Base-by-base conservation (phyloP, 2,113 vertebrate species). In the Aspidoscelis tigris region DNA sequence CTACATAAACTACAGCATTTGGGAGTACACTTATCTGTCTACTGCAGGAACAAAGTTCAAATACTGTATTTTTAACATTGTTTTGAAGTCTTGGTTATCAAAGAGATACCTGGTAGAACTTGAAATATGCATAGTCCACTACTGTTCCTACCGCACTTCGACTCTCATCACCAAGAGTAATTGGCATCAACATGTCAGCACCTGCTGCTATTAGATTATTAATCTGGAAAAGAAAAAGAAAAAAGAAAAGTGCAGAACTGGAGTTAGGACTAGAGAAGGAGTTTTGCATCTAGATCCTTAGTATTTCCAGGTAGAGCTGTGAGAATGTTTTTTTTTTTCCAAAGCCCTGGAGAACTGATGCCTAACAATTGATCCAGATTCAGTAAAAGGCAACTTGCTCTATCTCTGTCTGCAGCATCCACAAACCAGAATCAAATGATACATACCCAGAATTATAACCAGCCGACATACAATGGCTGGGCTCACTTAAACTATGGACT, bases 41-140 rank as follows among this genome's bases (percentile, higher is more conserved):
- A 26, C 21, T 11, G 74, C 21, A 79, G 69, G 4, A 39, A 8
- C 3, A 47, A 43, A 12, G 24, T 50, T 66, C 55, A 64, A 41
- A 55, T n/a, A 61, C 18, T 61, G 58, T 1, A 78, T 22, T 65
- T 80, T 74, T 65, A 68, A 24, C 12, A 33, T 58, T 61, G 18
- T 33, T 78, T 39, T 83, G 24, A 68, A 78, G 6, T 78, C 82
- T 0, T 1, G 9, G 61, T 20, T 1, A 24, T 7, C 66, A 20
- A 26, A 44, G 81, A 71, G 44, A 47, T 90, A 98, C 97, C 97
- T 97, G 97, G 66, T 91, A 96, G 88, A 96, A 97, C 43, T 85
- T 93, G 92, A 93, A 89, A 90, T 96, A 91, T 6, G 95, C 97
- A 0, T 95, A 98, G 92, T 98, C 97, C 0, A 98, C 93, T 0